These are phyloP conservation scores for Sarcophaga caerulescens DNA, from an alignment of 2,888 invertebrate species.

Conservation along the genomic window DNA sequence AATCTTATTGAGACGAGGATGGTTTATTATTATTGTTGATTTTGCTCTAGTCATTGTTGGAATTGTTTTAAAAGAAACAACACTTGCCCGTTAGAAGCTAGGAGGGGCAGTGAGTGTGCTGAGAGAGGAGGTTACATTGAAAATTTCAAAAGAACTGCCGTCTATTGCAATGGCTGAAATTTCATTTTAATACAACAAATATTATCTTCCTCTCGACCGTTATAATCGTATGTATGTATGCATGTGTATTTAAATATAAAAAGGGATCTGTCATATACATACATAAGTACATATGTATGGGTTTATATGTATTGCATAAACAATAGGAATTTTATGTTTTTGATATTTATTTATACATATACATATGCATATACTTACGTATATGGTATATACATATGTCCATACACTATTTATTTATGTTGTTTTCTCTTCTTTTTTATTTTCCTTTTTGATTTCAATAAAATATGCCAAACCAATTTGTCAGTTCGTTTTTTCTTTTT, in stretches of 20 bases:
- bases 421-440: neutral
- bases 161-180: slow-evolving; percentile 15
- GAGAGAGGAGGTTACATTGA: neutral
- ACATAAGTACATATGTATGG: neutral
- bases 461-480: slow-evolving; percentile 46
- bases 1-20: slow-evolving; percentile 29
- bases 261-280: neutral
- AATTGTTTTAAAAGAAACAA: neutral
- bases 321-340: neutral
- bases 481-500: neutral
- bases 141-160: neutral
- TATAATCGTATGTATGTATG: neutral
- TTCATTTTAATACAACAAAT: slow-evolving; percentile 20
- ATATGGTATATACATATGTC: neutral
- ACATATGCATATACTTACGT: neutral
- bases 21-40: slow-evolving; percentile 9
- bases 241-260: slow-evolving; percentile 17
- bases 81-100: slow-evolving; percentile 4
- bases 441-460: slow-evolving; percentile 27
- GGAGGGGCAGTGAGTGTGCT: neutral
- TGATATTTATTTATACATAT: neutral
- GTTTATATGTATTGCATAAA: neutral
- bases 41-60: neutral
- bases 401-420: neutral
- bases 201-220: neutral